phyloP scores from a whole-genome alignment of 2,113 vertebrate species.

The Chaenocephalus aceratus region DNA sequence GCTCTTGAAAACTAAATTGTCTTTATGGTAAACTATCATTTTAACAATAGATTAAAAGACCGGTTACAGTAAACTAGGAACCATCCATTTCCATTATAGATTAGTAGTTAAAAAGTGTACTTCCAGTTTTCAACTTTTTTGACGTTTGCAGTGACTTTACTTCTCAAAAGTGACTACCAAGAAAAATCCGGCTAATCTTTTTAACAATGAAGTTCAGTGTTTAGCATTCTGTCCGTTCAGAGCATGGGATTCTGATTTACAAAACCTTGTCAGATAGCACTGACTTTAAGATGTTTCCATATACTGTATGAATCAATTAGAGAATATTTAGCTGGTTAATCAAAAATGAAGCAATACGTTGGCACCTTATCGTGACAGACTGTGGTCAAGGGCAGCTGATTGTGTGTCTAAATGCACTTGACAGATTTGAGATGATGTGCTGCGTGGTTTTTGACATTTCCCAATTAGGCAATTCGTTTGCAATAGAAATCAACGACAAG shows the following conservation, averaged over 20 bases:
- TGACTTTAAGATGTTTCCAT: background rate
- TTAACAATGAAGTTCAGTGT: background rate
- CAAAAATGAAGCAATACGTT: too few relatives aligned
- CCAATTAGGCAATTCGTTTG: too few relatives aligned
- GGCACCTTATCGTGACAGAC: too few relatives aligned
- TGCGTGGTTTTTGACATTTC: too few relatives aligned
- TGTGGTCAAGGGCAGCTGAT: background rate
- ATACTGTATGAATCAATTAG: background rate
- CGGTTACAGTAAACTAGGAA: too few relatives aligned
- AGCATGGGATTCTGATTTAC: slow-evolving; percentile 34
- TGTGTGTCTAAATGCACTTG: background rate
- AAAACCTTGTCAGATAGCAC: slow-evolving; percentile 30
- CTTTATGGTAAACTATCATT: too few relatives aligned
- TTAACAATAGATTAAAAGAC: too few relatives aligned
- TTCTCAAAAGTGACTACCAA: background rate
- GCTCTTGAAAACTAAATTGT: too few relatives aligned
- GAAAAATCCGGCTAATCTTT: background rate
- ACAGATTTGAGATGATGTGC: too few relatives aligned
- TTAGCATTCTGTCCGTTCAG: slow-evolving; percentile 6
- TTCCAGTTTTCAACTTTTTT: background rate
- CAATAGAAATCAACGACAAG: too few relatives aligned
- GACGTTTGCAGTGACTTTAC: background rate
- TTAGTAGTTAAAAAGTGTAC: too few relatives aligned
- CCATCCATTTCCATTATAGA: too few relatives aligned
- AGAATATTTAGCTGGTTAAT: background rate